A percentile compares a stretch with the other conserved stretches of the same genome.
Conservation (phyloP, 2,797 vertebrate genomes). For the Telmatherina bonti region DNA sequence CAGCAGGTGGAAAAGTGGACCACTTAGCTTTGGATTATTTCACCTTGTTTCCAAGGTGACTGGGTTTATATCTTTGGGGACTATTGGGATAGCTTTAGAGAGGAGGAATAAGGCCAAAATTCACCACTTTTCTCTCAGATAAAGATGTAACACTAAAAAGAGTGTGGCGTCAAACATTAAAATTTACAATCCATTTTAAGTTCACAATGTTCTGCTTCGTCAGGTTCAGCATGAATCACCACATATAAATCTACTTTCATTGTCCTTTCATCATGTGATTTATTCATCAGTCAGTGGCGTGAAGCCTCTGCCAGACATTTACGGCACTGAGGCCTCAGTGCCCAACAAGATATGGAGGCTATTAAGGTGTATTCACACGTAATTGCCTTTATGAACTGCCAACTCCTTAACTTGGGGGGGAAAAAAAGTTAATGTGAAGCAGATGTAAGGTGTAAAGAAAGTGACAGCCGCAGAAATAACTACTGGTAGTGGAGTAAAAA, state of each 20-base stretch:
- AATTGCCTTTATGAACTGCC: slow-evolving; percentile 57
- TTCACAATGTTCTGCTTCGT: slow-evolving; percentile 17
- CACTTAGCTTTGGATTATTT: slow-evolving; percentile 43
- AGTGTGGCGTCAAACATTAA: slow-evolving; percentile 25
- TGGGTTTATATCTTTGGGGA: slow-evolving; percentile 35
- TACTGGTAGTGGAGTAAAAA: slow-evolving; percentile 9
- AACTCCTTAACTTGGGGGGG: slow-evolving; percentile 12
- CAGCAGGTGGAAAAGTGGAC: slow-evolving; percentile 53
- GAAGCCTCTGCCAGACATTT: slow-evolving; percentile 48
- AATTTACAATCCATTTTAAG: slow-evolving; percentile 52
- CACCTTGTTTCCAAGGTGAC: slow-evolving; percentile 63
- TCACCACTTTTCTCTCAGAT: slow-evolving; percentile 30
- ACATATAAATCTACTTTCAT: slow-evolving; percentile 7
- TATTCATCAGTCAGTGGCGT: slow-evolving; percentile 32
- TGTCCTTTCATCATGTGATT: slow-evolving; percentile 23
- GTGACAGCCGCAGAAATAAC: slow-evolving; percentile 53
- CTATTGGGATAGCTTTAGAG: slow-evolving; percentile 3
- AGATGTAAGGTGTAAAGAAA: slow-evolving; percentile 52
- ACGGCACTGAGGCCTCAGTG: slow-evolving; percentile 25
- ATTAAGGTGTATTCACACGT: slow-evolving; percentile 48
- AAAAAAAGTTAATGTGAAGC: slow-evolving; percentile 46
- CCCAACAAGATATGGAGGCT: slow-evolving; percentile 51
- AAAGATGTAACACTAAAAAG: slow-evolving; percentile 26
- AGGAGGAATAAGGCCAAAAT: slow-evolving; percentile 60
- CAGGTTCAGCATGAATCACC: slow-evolving; percentile 19